These are phyloP conservation scores for Caenorhabditis sp. DNA, from an alignment of 2,888 invertebrate species.

Conservation along the genomic window DNA sequence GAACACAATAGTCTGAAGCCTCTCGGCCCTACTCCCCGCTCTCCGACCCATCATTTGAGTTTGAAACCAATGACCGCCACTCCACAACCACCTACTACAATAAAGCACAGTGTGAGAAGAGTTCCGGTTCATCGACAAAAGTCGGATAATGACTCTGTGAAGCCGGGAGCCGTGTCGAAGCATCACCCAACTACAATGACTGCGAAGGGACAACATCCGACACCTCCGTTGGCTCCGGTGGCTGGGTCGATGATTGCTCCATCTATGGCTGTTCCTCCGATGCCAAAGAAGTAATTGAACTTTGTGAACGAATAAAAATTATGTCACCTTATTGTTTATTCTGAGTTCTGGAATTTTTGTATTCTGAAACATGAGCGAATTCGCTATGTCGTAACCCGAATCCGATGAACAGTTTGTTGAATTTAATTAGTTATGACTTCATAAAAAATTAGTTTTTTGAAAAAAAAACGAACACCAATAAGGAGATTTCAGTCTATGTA, in stretches of 20 bases:
- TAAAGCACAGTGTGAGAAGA: constrained; percentile 23
- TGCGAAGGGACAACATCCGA: constrained; percentile 4
- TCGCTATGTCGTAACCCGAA: too few species aligned
- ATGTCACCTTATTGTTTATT: not conserved
- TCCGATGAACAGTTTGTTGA: too few species aligned
- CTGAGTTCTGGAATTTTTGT: too few species aligned
- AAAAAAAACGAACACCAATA: too few species aligned
- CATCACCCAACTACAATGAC: constrained; percentile 2
- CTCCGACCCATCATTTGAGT: constrained; percentile 5
- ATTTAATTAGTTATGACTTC: too few species aligned
- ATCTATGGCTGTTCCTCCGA: not conserved
- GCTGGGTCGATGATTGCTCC: constrained; percentile 16
- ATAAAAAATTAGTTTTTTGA: too few species aligned
- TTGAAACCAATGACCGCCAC: not conserved
- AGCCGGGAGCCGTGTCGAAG: constrained; percentile 8
- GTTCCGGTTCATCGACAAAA: constrained; percentile 1
- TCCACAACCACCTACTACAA: constrained; percentile 1
- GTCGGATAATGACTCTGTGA: constrained; percentile 20
- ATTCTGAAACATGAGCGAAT: too few species aligned
- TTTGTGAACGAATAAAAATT: not conserved
- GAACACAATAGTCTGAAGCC: constrained; percentile 15
- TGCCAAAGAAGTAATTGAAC: not conserved
- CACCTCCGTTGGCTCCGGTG: not conserved
- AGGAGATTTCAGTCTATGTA: too few species aligned
- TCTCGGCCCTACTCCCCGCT: not conserved